Conservation (phyloP, 2,113 vertebrate species). For the Barnardius zonarius region DNA sequence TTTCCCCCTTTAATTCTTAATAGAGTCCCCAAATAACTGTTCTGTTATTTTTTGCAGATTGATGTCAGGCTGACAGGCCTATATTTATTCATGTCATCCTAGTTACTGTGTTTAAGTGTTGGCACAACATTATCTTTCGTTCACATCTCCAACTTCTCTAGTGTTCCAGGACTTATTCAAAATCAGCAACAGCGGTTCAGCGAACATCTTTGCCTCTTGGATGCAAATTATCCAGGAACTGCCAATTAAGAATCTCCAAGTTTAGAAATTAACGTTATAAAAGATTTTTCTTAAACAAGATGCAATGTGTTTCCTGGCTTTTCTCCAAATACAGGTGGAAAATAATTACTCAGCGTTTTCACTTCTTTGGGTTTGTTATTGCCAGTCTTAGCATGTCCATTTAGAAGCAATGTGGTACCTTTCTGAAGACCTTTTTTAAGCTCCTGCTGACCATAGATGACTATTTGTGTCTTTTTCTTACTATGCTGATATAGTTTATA, state of each 20-base stretch:
- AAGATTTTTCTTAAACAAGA: conserved; percentile 34
- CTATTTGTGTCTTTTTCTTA: neutral
- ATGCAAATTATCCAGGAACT: conserved; percentile 17
- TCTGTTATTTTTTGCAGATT: conserved; percentile 25
- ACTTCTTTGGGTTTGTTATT: neutral
- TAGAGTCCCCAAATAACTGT: neutral
- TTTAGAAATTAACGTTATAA: conserved; percentile 33
- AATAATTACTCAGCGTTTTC: conserved; percentile 8
- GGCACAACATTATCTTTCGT: conserved; percentile 48
- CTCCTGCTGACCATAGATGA: neutral
- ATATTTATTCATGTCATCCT: conserved; percentile 36
- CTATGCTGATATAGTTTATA: neutral
- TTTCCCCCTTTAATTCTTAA: neutral
- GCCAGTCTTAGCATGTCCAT: neutral
- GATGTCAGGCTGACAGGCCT: neutral
- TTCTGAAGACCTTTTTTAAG: neutral
- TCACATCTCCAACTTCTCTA: conserved; percentile 26
- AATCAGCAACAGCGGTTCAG: conserved; percentile 28
- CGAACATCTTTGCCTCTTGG: conserved; percentile 37
- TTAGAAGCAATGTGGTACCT: neutral
- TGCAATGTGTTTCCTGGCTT: neutral
- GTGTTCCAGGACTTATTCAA: conserved; percentile 41
- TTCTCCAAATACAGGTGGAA: neutral
- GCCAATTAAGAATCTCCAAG: conserved; percentile 41
- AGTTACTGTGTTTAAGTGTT: conserved; percentile 16